Evolutionary conservation across 2,888 invertebrate genomes (phyloP).

Genomic region (Pandemis corylana): DNA sequence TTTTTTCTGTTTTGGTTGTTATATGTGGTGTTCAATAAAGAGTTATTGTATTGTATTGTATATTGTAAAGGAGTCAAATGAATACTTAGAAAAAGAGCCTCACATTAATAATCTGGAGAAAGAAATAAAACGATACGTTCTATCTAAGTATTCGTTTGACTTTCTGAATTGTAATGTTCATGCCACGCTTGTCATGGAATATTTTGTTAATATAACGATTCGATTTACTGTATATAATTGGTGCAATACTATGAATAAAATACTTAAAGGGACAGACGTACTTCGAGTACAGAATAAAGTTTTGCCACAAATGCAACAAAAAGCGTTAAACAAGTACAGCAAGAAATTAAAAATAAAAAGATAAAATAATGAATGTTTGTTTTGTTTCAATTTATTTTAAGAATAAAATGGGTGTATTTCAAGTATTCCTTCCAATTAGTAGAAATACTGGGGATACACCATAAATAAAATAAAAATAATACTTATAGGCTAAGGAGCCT

Average conservation of each 20-base stretch:
- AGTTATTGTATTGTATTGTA: too few species aligned
- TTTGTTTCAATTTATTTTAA: too few species aligned
- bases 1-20: too few species aligned
- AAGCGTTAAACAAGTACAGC: background rate
- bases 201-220: background rate
- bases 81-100: constrained; percentile 12
- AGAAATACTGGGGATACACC: too few species aligned
- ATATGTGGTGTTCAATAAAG: too few species aligned
- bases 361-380: background rate
- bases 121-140: background rate
- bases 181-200: background rate
- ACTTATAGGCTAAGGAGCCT: too few species aligned
- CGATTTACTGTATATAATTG: background rate
- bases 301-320: constrained; percentile 1
- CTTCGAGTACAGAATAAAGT: background rate
- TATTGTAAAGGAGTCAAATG: background rate
- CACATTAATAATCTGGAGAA: background rate
- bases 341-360: background rate
- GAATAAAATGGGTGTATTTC: too few species aligned
- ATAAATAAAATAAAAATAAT: too few species aligned
- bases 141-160: background rate
- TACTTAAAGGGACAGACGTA: background rate
- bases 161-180: background rate
- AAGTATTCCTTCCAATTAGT: too few species aligned
- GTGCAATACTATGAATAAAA: background rate